Percentiles rank a stretch among this genome's conserved stretches.
phyloP scores from a whole-genome alignment of 1,140 invertebrate species.

The Heterodera carotae region DNA sequence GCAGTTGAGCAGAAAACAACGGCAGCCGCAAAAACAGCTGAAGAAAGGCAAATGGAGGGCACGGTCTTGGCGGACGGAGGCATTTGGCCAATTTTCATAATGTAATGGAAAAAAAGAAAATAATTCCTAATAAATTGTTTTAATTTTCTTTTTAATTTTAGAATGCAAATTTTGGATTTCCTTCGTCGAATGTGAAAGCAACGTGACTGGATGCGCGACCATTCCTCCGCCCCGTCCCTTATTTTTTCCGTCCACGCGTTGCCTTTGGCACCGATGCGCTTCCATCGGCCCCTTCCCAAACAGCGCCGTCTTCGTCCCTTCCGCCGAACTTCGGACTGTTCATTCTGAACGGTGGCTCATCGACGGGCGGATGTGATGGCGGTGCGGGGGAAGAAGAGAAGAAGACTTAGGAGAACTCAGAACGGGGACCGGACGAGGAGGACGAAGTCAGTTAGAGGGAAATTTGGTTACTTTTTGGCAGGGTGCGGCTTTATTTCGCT shows the following conservation, averaged over 20 bases:
- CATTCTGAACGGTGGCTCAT: conserved; percentile 2
- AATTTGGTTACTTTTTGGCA: too few species aligned
- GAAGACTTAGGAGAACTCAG: too few species aligned
- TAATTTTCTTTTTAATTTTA: too few species aligned
- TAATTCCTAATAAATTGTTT: too few species aligned
- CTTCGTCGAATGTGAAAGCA: conserved; percentile 55
- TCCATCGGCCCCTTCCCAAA: not conserved
- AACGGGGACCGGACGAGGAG: not conserved
- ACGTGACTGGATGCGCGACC: conserved; percentile 37
- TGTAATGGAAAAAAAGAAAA: too few species aligned
- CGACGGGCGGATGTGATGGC: conserved; percentile 1
- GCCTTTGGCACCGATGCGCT: not conserved
- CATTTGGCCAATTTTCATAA: too few species aligned
- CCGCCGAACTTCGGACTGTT: not conserved
- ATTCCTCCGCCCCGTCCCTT: conserved; percentile 34
- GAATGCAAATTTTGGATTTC: too few species aligned
- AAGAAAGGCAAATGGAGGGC: not conserved
- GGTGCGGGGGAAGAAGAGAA: not conserved
- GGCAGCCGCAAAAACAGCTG: not conserved
- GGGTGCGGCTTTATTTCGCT: not conserved
- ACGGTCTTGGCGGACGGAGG: not conserved
- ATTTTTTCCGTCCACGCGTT: not conserved
- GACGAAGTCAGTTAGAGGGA: too few species aligned
- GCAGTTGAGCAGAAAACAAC: not conserved
- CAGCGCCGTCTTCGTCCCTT: not conserved